Conservation (phyloP, 2,113 vertebrate genomes). For the Astur gentilis region DNA sequence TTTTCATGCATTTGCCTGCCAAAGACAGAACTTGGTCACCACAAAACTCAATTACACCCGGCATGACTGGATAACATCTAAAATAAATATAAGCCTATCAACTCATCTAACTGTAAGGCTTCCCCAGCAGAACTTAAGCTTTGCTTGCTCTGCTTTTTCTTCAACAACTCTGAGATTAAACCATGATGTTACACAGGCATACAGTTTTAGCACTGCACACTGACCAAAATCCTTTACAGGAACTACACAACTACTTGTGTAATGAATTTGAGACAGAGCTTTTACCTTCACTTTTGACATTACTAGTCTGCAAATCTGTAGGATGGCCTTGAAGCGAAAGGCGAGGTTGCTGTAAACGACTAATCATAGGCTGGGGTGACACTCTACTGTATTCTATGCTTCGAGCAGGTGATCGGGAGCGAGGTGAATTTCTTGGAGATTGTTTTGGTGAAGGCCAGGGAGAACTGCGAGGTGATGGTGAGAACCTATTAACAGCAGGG, state of each 20-base stretch:
- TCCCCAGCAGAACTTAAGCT: not conserved
- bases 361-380: constrained; percentile 93
- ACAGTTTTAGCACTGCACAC: not conserved
- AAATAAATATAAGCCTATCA: not conserved
- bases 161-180: not conserved
- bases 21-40: not conserved
- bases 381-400: constrained; percentile 88
- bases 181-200: not conserved
- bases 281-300: constrained; percentile 95
- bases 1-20: not conserved
- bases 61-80: not conserved
- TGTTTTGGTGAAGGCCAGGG: constrained; percentile 90
- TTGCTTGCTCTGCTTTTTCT: not conserved
- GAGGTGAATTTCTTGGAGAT: constrained; percentile 89
- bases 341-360: constrained; percentile 93
- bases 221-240: not conserved
- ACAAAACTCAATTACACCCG: not conserved
- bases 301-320: constrained; percentile 87
- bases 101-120: not conserved
- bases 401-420: constrained; percentile 91
- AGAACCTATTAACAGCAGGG: constrained; percentile 87
- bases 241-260: not conserved
- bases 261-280: not conserved
- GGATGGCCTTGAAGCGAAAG: constrained; percentile 93
- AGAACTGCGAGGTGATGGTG: constrained; percentile 92